These are phyloP conservation scores for Acrocyrtus sp. DNA, from an alignment of 2,888 invertebrate genomes.

Conservation along the genomic window DNA sequence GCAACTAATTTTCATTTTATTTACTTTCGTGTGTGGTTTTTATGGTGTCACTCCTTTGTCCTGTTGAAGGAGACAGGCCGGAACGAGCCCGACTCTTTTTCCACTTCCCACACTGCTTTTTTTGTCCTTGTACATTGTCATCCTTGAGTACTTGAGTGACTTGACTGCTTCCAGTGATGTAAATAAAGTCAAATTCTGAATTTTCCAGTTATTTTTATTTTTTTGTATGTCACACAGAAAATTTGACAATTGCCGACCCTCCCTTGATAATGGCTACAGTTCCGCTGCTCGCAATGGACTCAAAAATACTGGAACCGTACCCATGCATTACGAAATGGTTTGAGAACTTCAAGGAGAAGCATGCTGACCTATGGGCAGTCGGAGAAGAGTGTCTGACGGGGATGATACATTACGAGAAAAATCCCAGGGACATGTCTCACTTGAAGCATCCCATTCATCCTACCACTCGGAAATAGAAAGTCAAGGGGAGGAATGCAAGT, in stretches of 20 bases:
- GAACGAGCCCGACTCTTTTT: no score
- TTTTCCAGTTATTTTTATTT: background rate
- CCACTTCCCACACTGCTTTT: no score
- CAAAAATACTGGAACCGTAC: conserved; percentile 72
- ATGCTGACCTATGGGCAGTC: conserved; percentile 78
- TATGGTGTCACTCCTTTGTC: no score
- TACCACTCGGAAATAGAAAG: conserved; percentile 10
- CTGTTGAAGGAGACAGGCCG: no score
- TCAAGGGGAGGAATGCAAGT: conserved; percentile 71
- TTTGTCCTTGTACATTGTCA: no score
- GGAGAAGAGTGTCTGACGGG: conserved; percentile 76
- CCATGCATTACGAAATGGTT: conserved; percentile 76
- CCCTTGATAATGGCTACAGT: conserved; percentile 77
- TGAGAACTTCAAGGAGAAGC: conserved; percentile 74
- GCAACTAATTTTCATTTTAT: no score
- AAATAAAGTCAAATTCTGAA: no score
- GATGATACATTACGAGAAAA: conserved; percentile 73
- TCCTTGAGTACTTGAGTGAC: no score
- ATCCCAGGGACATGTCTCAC: conserved; percentile 77
- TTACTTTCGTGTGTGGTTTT: no score
- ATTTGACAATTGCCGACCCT: conserved; percentile 81
- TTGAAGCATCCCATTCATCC: conserved; percentile 81
- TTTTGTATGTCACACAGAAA: conserved; percentile 67
- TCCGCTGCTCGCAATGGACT: conserved; percentile 77
- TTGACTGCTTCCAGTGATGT: no score